These are phyloP conservation scores for Tromatobia lineatoria DNA, from an alignment of 2,888 invertebrate genomes.

Conservation along the genomic window DNA sequence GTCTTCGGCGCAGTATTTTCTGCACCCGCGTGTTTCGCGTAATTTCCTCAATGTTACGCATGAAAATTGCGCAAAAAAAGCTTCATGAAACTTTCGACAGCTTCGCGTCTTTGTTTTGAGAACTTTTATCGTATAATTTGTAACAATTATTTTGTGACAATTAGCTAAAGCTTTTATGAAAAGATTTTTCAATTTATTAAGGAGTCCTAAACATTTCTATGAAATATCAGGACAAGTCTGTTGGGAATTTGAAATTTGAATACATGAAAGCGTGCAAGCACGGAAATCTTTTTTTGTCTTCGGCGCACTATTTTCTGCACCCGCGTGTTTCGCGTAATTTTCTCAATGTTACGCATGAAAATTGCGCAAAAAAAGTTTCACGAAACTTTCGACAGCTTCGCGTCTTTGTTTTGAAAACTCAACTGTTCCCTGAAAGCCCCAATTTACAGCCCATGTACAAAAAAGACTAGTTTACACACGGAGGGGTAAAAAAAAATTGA, in stretches of 20 bases:
- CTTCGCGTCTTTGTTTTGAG: not conserved
- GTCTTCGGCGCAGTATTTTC: constrained; percentile 14
- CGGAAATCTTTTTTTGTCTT: constrained; percentile 24
- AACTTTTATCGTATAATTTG: not conserved
- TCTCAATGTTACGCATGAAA: constrained; percentile 44
- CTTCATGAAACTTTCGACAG: not conserved
- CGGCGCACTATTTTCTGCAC: not conserved
- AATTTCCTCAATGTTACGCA: constrained; percentile 44
- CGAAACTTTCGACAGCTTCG: not conserved
- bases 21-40: not conserved
- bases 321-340: not conserved
- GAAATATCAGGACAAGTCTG: too few species aligned
- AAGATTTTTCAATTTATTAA: too few species aligned
- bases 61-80: constrained; percentile 13
- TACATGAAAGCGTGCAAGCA: too few species aligned
- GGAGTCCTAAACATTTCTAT: too few species aligned
- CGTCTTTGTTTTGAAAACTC: not conserved
- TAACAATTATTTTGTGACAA: too few species aligned
- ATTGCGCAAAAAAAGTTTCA: not conserved
- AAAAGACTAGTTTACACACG: too few species aligned
- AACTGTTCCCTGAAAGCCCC: too few species aligned
- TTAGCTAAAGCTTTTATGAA: too few species aligned
- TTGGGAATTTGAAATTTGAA: too few species aligned
- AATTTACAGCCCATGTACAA: too few species aligned
- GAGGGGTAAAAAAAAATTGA: too few species aligned